Conservation (phyloP, 2,797 vertebrate species). For the Galago senegalensis region DNA sequence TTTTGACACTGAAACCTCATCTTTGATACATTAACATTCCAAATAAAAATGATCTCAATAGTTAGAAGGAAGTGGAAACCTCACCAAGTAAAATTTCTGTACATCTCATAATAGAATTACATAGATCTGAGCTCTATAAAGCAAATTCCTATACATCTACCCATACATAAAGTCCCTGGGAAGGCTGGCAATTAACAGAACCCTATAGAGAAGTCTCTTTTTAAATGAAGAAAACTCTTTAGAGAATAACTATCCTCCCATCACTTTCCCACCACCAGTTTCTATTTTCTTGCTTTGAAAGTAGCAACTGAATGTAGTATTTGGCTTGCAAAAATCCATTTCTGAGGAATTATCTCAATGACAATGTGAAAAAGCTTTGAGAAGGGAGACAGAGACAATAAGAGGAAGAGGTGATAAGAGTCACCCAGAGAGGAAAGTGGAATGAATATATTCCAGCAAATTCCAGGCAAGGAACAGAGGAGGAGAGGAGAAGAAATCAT, state of each 20-base stretch:
- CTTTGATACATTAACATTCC: constrained; percentile 38
- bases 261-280: constrained; percentile 7
- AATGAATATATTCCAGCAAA: not conserved
- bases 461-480: not conserved
- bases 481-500: not conserved
- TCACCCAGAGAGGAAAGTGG: not conserved
- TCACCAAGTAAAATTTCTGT: constrained; percentile 20
- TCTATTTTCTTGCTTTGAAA: constrained; percentile 54
- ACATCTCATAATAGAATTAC: not conserved
- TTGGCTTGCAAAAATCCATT: constrained; percentile 37
- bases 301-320: not conserved
- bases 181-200: constrained; percentile 7
- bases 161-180: not conserved
- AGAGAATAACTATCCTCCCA: constrained; percentile 20
- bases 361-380: not conserved
- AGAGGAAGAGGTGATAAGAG: not conserved
- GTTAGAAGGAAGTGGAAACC: constrained; percentile 30
- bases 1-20: constrained; percentile 58
- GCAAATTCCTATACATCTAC: not conserved
- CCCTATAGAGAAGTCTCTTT: not conserved
- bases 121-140: not conserved
- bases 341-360: constrained; percentile 34
- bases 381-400: not conserved
- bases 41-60: constrained; percentile 50
- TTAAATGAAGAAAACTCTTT: constrained; percentile 56